Percentiles rank a stretch among this genome's conserved stretches.
phyloP scores from a whole-genome alignment of 1,140 invertebrate species.

The Lutraria rhynchaena region DNA sequence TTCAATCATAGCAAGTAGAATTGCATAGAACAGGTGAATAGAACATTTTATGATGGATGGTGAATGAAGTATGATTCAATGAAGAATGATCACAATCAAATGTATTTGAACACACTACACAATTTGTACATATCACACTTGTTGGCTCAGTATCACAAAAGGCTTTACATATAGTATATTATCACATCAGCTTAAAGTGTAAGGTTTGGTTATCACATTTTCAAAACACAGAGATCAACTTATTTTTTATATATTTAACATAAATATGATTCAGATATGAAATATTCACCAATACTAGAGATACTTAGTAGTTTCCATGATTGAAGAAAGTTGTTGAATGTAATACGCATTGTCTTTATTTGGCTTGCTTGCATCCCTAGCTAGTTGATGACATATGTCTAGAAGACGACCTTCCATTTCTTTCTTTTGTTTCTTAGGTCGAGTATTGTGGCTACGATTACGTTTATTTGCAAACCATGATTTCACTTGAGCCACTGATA shows the following conservation, averaged over 20 bases:
- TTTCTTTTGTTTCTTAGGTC: conserved; percentile 78
- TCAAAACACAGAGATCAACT: neutral
- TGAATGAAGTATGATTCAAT: too few relatives aligned
- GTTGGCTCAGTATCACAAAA: too few relatives aligned
- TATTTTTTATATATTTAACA: neutral
- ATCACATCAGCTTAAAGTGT: too few relatives aligned
- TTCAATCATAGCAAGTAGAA: too few relatives aligned
- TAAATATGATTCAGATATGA: neutral
- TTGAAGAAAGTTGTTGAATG: conserved; percentile 76
- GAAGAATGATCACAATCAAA: too few relatives aligned
- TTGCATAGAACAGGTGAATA: too few relatives aligned
- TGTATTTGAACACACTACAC: too few relatives aligned
- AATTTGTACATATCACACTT: too few relatives aligned
- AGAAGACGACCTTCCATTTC: conserved; percentile 74
- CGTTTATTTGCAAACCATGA: conserved; percentile 81
- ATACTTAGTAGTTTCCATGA: conserved; percentile 43
- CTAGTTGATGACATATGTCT: conserved; percentile 75
- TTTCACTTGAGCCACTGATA: conserved; percentile 77
- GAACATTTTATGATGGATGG: too few relatives aligned
- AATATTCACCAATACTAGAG: neutral
- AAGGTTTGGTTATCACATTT: neutral
- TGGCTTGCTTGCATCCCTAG: conserved; percentile 63
- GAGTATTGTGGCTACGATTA: conserved; percentile 79
- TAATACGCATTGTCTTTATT: conserved; percentile 73
- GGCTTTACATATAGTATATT: too few relatives aligned